phyloP scores from a whole-genome alignment of 2,888 invertebrate genomes.

The Cacoxenus indagator region DNA sequence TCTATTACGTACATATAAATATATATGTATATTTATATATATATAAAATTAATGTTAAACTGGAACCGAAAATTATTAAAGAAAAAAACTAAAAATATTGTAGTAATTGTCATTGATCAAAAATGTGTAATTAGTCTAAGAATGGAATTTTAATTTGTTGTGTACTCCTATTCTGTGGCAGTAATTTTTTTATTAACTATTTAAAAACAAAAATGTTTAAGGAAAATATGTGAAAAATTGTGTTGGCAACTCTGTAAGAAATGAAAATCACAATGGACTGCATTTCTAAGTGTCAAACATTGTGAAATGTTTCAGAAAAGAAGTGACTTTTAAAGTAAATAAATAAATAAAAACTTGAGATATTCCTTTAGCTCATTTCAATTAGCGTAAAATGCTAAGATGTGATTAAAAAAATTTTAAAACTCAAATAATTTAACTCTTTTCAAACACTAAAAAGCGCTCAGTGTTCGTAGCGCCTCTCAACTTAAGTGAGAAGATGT shows the following conservation, averaged over 20 bases:
- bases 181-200: background rate
- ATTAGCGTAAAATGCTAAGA: too few relatives aligned
- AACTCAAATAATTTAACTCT: too few relatives aligned
- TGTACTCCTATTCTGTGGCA: background rate
- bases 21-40: constrained; percentile 24
- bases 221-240: background rate
- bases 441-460: too few relatives aligned
- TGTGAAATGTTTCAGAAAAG: background rate
- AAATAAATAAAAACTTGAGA: too few relatives aligned
- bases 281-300: background rate
- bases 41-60: constrained; percentile 19
- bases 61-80: background rate
- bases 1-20: constrained; percentile 40
- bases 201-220: background rate
- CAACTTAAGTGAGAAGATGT: too few relatives aligned
- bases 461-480: too few relatives aligned
- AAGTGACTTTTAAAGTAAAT: background rate
- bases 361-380: too few relatives aligned
- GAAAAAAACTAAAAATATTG: background rate
- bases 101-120: background rate
- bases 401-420: too few relatives aligned
- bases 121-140: constrained; percentile 19
- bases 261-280: background rate
- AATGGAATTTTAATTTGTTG: constrained; percentile 9
- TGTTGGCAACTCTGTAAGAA: background rate